Conservation (phyloP, 2,888 invertebrate genomes). For the Lasioglossum lativentre region DNA sequence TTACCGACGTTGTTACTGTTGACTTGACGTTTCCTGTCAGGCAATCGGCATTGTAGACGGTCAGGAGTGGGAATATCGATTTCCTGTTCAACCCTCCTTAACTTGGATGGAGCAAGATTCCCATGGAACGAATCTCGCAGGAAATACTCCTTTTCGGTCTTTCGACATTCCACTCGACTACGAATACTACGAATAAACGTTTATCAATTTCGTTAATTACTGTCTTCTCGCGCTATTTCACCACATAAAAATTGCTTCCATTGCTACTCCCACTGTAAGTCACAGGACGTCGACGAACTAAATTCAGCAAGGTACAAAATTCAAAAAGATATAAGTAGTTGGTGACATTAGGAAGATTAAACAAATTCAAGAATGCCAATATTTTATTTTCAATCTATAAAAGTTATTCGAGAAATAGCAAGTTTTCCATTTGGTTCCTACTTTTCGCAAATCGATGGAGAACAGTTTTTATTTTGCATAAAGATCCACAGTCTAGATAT, state of each 20-base stretch:
- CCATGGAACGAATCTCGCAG: constrained; percentile 34
- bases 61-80: constrained; percentile 73
- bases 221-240: background rate
- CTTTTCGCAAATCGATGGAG: too few species aligned
- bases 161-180: constrained; percentile 33
- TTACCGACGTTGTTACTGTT: constrained; percentile 45
- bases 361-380: too few species aligned
- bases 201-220: constrained; percentile 38
- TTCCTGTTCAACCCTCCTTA: constrained; percentile 70
- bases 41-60: constrained; percentile 56
- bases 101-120: constrained; percentile 49
- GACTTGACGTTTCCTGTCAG: constrained; percentile 58
- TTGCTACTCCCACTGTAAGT: background rate
- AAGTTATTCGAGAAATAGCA: too few species aligned
- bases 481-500: background rate
- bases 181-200: constrained; percentile 23
- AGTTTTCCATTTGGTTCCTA: too few species aligned
- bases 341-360: too few species aligned
- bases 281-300: background rate
- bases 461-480: too few species aligned
- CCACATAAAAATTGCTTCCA: background rate
- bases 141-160: constrained; percentile 35
- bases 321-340: background rate
- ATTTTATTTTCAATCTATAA: too few species aligned
- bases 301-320: background rate